These are phyloP conservation scores for Erpetoichthys calabaricus DNA, from an alignment of 2,797 vertebrate species.

Conservation along the genomic window DNA sequence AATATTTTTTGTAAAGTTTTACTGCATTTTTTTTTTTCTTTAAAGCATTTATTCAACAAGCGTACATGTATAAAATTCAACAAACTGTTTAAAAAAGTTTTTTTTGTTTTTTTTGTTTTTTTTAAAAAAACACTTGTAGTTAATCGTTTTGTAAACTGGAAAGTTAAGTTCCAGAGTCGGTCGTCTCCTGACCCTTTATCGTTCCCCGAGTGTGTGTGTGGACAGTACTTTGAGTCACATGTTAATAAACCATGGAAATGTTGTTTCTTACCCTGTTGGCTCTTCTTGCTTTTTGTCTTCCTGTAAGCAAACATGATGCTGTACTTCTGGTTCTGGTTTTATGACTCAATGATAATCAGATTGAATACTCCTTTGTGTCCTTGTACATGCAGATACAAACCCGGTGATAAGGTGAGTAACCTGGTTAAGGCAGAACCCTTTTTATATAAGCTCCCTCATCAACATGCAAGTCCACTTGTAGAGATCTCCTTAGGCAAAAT, in stretches of 20 bases:
- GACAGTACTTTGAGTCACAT: slow-evolving; percentile 44
- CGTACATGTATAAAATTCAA: slow-evolving; percentile 62
- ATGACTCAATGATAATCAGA: no score
- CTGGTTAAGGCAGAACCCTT: no score
- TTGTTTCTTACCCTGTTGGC: slow-evolving; percentile 27
- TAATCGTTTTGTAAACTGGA: slow-evolving; percentile 58
- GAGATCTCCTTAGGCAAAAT: no score
- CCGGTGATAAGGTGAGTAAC: no score
- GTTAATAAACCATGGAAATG: slow-evolving; percentile 69
- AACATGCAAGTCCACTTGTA: no score
- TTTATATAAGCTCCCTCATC: no score
- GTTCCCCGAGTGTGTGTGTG: slow-evolving; percentile 48
- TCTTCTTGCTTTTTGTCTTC: background rate
- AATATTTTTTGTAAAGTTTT: slow-evolving; percentile 60
- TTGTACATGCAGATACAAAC: no score
- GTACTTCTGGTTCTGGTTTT: no score
- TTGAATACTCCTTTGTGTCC: no score
- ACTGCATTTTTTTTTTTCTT: slow-evolving; percentile 51
- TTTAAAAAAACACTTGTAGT: slow-evolving; percentile 17
- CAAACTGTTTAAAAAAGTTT: slow-evolving; percentile 58
- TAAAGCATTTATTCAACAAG: slow-evolving; percentile 64
- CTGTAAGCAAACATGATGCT: background rate
- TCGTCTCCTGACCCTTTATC: slow-evolving; percentile 46
- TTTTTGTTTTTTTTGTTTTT: slow-evolving; percentile 52
- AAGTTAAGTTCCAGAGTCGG: slow-evolving; percentile 56